Percentiles rank a stretch among this genome's conserved stretches.
Evolutionary conservation across 2,797 vertebrate genomes (phyloP).

Genomic region (Falco concolor): DNA sequence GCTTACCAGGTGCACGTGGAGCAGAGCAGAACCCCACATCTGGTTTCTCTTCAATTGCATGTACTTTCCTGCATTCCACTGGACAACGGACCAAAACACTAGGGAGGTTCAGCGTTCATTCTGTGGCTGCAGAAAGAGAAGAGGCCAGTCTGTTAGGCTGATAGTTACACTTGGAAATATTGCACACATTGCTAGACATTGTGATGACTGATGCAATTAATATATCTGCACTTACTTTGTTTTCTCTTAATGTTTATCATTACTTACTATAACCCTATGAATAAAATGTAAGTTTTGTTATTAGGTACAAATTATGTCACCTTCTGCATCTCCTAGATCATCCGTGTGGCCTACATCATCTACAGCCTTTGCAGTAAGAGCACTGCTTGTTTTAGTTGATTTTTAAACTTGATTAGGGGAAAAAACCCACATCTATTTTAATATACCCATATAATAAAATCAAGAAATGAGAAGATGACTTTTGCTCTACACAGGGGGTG

Average conservation of each 20-base stretch:
- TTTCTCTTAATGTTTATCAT: neutral
- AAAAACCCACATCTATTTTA: neutral
- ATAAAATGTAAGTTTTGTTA: neutral
- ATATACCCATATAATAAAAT: neutral
- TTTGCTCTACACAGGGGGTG: neutral
- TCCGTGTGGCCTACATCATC: neutral
- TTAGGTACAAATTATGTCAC: neutral
- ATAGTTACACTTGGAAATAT: neutral
- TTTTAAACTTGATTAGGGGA: neutral
- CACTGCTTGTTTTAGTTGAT: neutral
- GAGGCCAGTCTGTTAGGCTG: neutral
- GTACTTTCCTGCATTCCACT: neutral
- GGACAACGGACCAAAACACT: rapidly evolving
- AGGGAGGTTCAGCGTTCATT: neutral
- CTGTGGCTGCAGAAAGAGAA: neutral
- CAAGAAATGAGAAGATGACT: neutral
- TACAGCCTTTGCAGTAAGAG: neutral
- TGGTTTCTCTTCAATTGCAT: neutral
- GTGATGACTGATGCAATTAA: neutral
- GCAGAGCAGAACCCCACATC: neutral
- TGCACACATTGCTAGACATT: neutral
- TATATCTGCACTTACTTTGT: neutral
- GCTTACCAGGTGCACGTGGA: neutral
- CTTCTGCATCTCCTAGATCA: neutral
- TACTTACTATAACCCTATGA: neutral